Conservation (phyloP, 92 coral and sea anemone species). For the Micromussa lordhowensis region DNA sequence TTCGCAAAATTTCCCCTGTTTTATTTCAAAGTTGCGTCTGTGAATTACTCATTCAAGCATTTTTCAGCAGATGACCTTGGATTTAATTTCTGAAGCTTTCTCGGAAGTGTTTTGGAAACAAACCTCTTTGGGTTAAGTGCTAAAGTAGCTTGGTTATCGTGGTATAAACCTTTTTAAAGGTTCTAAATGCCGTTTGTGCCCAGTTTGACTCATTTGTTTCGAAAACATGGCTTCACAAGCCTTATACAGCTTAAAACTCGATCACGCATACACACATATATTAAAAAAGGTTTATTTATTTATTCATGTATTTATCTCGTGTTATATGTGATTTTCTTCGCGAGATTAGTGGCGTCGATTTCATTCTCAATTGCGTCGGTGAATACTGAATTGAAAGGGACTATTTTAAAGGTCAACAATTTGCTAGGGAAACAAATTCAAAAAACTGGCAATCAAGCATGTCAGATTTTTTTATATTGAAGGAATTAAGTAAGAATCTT, state of each 20-base stretch:
- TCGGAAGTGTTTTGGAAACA: background rate
- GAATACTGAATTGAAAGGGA: background rate
- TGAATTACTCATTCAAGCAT: background rate
- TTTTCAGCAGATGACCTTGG: background rate
- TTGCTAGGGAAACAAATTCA: background rate
- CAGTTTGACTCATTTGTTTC: background rate
- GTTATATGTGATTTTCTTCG: background rate
- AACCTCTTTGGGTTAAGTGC: background rate
- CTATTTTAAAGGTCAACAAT: background rate
- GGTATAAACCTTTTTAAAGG: background rate
- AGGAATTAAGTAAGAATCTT: background rate
- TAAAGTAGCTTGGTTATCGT: background rate
- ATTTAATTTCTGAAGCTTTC: background rate
- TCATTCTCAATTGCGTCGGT: background rate
- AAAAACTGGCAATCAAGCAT: background rate
- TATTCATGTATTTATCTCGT: background rate
- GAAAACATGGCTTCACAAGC: background rate
- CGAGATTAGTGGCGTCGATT: background rate
- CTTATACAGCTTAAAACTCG: background rate
- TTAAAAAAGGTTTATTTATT: slow-evolving; percentile 13
- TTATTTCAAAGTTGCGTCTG: background rate
- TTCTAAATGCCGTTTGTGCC: background rate
- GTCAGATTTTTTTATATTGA: background rate
- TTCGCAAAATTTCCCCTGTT: background rate
- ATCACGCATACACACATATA: background rate